These are phyloP conservation scores for Acipenser ruthenus DNA, from an alignment of 2,797 vertebrate genomes.

Conservation along the genomic window DNA sequence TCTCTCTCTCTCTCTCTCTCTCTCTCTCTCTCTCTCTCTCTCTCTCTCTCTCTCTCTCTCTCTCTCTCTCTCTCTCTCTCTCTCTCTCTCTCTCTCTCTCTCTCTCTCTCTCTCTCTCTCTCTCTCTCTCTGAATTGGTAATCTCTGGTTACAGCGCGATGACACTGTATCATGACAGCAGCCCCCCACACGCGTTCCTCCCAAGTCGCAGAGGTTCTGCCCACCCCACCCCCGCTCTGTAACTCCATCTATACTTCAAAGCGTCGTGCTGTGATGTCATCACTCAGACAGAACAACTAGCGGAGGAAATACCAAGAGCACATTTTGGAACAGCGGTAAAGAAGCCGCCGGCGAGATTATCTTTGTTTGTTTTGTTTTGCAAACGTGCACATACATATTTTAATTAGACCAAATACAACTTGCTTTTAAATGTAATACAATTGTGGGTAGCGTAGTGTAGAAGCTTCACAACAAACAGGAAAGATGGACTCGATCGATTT, in stretches of 20 bases:
- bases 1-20: conserved; percentile 15
- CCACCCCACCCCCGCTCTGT: conserved; percentile 18
- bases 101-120: conserved; percentile 18
- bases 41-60: no score
- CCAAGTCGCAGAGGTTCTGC: conserved; percentile 1
- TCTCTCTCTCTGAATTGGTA: conserved; percentile 17
- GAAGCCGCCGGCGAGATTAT: conserved; percentile 13
- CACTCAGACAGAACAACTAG: conserved; percentile 11
- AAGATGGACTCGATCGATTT: no score
- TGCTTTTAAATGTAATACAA: no score
- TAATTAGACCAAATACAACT: no score
- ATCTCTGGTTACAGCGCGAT: conserved; percentile 22
- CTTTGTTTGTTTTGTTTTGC: no score
- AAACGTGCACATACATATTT: no score
- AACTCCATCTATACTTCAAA: conserved; percentile 21
- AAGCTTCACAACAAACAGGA: no score
- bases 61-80: conserved; percentile 10
- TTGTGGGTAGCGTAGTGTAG: no score
- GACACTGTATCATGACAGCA: conserved; percentile 6
- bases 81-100: conserved; percentile 12
- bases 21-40: conserved; percentile 17
- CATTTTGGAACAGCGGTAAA: conserved; percentile 36
- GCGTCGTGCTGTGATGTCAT: conserved; percentile 14
- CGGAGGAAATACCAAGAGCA: conserved; percentile 30
- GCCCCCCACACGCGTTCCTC: conserved; percentile 14